These are phyloP conservation scores for Aphelenchoides avenae DNA, from an alignment of 1,140 invertebrate genomes.

Conservation along the genomic window DNA sequence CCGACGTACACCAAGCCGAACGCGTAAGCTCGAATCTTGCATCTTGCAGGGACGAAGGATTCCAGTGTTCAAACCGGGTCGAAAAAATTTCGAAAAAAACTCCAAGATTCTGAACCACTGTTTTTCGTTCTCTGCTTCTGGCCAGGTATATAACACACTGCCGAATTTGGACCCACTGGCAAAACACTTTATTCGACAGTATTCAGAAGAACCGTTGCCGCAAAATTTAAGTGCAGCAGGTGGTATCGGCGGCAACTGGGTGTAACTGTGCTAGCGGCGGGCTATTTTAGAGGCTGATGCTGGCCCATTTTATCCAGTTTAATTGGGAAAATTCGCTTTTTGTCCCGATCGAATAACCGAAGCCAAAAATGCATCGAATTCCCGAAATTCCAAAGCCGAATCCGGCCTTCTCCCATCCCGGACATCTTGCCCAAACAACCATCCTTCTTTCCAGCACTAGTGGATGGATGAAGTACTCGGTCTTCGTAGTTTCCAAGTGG, in stretches of 20 bases:
- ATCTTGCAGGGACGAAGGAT: neutral
- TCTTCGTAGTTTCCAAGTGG: conserved; percentile 26
- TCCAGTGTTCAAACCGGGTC: neutral
- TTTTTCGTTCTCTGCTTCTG: no score
- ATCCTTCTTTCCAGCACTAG: neutral
- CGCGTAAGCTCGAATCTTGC: neutral
- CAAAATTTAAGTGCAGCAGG: no score
- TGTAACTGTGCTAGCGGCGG: no score
- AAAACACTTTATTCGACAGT: no score
- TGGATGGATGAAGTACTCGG: conserved; percentile 34
- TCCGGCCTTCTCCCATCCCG: neutral
- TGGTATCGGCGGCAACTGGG: no score
- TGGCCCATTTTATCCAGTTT: neutral
- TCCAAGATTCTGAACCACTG: no score
- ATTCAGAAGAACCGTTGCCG: no score
- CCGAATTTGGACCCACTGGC: no score
- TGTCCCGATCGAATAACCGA: neutral
- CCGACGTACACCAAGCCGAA: neutral
- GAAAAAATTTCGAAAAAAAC: conserved; percentile 2
- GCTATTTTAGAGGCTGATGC: no score
- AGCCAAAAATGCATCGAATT: neutral
- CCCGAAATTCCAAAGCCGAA: neutral
- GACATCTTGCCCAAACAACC: neutral
- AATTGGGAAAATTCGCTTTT: neutral
- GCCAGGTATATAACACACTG: no score